Conservation (phyloP, 2,888 invertebrate species). For the Sminthurides aquaticus region DNA sequence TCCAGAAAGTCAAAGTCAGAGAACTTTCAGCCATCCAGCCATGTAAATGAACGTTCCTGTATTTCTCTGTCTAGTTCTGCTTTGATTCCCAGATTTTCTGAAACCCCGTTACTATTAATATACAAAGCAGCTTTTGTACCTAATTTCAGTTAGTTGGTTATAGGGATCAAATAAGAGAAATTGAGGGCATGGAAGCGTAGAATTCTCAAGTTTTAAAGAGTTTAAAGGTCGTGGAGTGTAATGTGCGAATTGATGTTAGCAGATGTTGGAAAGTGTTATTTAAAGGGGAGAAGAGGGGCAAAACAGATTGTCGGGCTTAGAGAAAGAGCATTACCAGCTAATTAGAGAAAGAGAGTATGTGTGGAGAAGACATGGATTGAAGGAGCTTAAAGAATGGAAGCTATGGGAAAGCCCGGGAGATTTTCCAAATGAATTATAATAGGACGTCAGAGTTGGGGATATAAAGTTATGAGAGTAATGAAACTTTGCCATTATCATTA, state of each 20-base stretch:
- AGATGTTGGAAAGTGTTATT: not conserved
- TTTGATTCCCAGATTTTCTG: no score
- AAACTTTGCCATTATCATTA: conserved; percentile 43
- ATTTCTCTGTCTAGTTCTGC: no score
- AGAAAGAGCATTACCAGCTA: not conserved
- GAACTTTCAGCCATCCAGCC: no score
- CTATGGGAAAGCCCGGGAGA: not conserved
- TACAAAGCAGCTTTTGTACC: no score
- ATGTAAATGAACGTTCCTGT: no score
- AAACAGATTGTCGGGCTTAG: not conserved
- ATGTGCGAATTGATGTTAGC: not conserved
- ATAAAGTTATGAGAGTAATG: conserved; percentile 36
- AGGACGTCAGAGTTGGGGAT: not conserved
- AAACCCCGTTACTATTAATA: no score
- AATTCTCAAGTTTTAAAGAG: no score
- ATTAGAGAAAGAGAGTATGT: not conserved
- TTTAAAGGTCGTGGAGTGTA: no score
- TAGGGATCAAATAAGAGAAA: no score
- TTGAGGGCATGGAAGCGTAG: no score
- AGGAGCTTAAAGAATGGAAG: not conserved
- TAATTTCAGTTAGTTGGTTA: no score
- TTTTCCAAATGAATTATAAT: not conserved
- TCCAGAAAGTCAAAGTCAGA: no score
- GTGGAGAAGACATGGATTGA: not conserved
- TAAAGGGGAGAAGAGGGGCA: not conserved